Evolutionary conservation across 2,888 invertebrate species (phyloP).

Genomic region (Chrysodeixis includens): DNA sequence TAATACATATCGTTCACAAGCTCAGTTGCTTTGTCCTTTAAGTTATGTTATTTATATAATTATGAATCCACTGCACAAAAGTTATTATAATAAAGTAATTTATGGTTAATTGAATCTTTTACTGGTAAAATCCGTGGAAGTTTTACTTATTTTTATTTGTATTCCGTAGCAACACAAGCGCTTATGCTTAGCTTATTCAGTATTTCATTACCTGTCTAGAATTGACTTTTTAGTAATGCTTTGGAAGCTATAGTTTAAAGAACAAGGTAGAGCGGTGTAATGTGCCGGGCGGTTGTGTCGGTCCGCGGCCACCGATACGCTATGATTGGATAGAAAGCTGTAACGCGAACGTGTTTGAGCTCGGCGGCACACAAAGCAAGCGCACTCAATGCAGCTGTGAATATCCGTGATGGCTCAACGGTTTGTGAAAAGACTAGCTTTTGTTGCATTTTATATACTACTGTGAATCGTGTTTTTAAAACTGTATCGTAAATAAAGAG

Average conservation of each 20-base stretch:
- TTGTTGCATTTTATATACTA: not conserved
- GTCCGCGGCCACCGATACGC: not conserved
- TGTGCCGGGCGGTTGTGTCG: not conserved
- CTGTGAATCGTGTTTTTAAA: not conserved
- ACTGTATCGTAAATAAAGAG: not conserved
- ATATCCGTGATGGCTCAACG: slow-evolving; percentile 18
- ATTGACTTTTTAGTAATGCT: too few relatives aligned
- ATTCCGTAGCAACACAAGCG: too few relatives aligned
- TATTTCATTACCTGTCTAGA: too few relatives aligned
- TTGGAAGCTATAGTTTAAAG: not conserved
- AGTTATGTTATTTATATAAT: too few relatives aligned
- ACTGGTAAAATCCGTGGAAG: not conserved
- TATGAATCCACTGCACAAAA: too few relatives aligned
- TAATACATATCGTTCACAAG: too few relatives aligned
- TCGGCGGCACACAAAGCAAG: slow-evolving; percentile 16
- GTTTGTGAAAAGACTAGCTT: slow-evolving; percentile 2
- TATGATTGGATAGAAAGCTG: slow-evolving; percentile 19
- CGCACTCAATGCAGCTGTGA: slow-evolving; percentile 14
- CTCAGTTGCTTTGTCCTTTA: too few relatives aligned
- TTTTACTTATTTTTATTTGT: too few relatives aligned
- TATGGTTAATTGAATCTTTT: too few relatives aligned
- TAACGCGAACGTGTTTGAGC: slow-evolving; percentile 22
- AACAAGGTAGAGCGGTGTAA: not conserved
- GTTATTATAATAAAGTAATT: too few relatives aligned
- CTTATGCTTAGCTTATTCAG: too few relatives aligned